phyloP scores from a whole-genome alignment of 2,113 vertebrate species.

The Syngnathoides biaculeatus region DNA sequence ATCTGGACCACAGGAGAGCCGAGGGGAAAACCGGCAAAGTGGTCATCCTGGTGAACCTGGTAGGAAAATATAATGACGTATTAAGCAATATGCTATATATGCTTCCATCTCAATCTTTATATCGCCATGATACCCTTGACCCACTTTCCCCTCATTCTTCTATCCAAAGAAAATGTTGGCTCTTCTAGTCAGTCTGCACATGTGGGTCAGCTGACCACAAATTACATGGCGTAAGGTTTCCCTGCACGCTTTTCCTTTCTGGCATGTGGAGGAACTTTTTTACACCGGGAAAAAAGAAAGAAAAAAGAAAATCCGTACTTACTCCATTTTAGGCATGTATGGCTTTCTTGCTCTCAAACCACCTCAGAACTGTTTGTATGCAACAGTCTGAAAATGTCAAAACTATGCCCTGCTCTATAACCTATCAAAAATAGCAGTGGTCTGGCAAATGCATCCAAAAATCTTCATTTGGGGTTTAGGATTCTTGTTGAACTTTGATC shows the following conservation, averaged over 20 bases:
- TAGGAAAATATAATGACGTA: conserved; percentile 46
- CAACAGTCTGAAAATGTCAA: not conserved
- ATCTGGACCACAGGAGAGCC: conserved; percentile 79
- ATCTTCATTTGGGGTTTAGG: not conserved
- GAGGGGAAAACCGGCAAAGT: conserved; percentile 77
- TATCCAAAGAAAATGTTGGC: conserved; percentile 33
- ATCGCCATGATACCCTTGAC: conserved; percentile 15
- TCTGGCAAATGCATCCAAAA: not conserved
- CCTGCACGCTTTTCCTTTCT: conserved; percentile 28
- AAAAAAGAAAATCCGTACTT: not conserved
- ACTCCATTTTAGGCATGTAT: conserved; percentile 19
- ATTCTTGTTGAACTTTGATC: not conserved
- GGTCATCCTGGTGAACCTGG: conserved; percentile 94
- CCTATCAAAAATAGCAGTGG: not conserved
- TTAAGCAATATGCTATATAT: not conserved
- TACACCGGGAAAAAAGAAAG: conserved; percentile 9
- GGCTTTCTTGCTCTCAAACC: conserved; percentile 18
- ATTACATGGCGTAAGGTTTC: conserved; percentile 30
- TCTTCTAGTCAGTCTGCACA: conserved; percentile 26
- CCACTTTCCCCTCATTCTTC: conserved; percentile 20
- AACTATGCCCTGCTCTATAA: not conserved
- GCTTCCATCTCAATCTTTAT: conserved; percentile 19
- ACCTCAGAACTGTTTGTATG: not conserved
- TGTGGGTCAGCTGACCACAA: conserved; percentile 46
- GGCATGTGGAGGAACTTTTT: conserved; percentile 7